A percentile compares a stretch with the other conserved stretches of the same genome.
phyloP scores from a whole-genome alignment of 2,888 invertebrate species.

The Blastobasis adustella region DNA sequence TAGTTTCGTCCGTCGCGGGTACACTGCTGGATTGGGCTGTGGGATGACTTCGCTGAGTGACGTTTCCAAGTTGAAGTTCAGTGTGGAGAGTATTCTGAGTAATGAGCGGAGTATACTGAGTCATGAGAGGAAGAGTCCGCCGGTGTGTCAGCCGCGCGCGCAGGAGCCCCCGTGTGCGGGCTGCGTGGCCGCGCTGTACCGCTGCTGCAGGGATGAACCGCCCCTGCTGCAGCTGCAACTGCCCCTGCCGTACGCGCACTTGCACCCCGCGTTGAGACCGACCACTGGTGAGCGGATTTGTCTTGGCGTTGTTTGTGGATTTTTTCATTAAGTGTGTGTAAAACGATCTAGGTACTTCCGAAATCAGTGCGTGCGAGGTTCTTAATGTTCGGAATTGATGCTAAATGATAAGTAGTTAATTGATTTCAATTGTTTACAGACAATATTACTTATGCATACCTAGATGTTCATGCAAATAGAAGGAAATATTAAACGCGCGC shows the following conservation, averaged over 20 bases:
- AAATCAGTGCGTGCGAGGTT: background rate
- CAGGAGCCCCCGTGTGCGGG: conserved; percentile 76
- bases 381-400: background rate
- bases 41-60: conserved; percentile 61
- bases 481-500: too few species aligned
- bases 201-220: conserved; percentile 75
- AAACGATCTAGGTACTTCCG: too few species aligned
- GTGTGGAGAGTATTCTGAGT: conserved; percentile 81
- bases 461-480: too few species aligned
- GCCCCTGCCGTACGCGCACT: conserved; percentile 53
- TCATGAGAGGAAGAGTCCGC: conserved; percentile 2
- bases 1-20: conserved; percentile 37
- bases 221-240: conserved; percentile 51
- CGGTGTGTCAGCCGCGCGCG: conserved; percentile 8
- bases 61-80: conserved; percentile 77
- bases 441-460: too few species aligned
- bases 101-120: conserved; percentile 36
- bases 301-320: background rate
- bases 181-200: conserved; percentile 78
- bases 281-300: conserved; percentile 44
- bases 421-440: too few species aligned
- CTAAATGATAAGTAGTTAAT: background rate
- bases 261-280: conserved; percentile 63
- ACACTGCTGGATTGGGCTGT: conserved; percentile 24
- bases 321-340: too few species aligned